Conservation (phyloP, 2,113 vertebrate genomes). For the Burhinus oedicnemus region DNA sequence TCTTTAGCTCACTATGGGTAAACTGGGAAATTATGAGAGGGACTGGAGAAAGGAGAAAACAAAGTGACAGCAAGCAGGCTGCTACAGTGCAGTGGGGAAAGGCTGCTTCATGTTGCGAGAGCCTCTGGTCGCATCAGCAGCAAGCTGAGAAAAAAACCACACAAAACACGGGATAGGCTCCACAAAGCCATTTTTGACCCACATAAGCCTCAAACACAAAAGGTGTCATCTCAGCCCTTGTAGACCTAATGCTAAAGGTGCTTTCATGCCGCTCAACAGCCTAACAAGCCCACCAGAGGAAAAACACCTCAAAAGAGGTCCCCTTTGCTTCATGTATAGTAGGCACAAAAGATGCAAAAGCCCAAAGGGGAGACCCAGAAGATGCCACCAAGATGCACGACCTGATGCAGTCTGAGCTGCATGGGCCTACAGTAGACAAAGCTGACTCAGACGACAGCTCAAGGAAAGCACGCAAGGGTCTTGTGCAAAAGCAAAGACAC, state of each 20-base stretch:
- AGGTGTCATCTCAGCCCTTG: background rate
- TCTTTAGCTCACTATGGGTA: background rate
- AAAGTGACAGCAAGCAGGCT: rapidly evolving
- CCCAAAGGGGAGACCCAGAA: background rate
- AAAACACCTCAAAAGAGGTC: background rate
- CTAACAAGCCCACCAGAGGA: background rate
- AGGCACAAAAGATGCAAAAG: background rate
- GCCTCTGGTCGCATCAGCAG: background rate
- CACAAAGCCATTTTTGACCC: background rate
- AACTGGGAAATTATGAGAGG: background rate
- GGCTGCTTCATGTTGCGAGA: rapidly evolving
- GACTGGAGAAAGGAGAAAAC: background rate
- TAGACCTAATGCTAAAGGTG: background rate
- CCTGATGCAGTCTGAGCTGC: background rate
- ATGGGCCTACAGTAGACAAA: background rate
- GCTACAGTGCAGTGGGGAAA: background rate
- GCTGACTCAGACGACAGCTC: background rate
- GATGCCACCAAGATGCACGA: background rate
- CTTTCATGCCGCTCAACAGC: background rate
- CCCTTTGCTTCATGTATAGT: background rate
- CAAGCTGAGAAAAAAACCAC: background rate
- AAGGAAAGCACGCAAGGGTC: background rate
- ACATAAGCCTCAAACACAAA: background rate
- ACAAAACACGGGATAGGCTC: background rate
- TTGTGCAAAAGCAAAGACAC: background rate